A percentile compares a stretch with the other conserved stretches of the same genome.
These are phyloP conservation scores for Chlorops oryzae DNA, from an alignment of 1,140 invertebrate genomes.

Conservation along the genomic window DNA sequence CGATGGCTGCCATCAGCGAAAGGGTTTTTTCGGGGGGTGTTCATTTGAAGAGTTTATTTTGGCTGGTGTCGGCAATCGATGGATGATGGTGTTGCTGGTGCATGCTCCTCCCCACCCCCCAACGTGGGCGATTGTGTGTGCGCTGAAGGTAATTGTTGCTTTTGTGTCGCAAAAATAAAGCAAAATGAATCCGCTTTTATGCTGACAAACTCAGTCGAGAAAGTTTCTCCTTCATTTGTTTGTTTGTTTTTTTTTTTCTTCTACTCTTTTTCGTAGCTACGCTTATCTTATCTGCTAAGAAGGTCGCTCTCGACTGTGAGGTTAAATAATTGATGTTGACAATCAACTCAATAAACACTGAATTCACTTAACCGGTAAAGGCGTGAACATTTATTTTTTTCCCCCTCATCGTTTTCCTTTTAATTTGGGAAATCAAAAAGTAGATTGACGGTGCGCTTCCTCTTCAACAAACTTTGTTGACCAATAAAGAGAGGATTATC, in stretches of 20 bases:
- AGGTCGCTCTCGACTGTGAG: conserved; percentile 11
- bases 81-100: too few species aligned
- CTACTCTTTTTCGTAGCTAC: conserved; percentile 17
- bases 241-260: conserved; percentile 26
- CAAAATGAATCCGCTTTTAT: too few species aligned
- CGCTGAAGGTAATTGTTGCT: too few species aligned
- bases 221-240: conserved; percentile 45
- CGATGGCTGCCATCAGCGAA: conserved; percentile 25
- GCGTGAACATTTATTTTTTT: background rate
- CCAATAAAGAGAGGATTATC: too few species aligned
- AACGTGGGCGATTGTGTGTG: too few species aligned
- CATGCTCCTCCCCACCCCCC: too few species aligned
- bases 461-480: too few species aligned
- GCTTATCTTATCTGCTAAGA: background rate
- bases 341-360: conserved; percentile 38
- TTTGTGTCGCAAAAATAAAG: too few species aligned
- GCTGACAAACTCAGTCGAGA: conserved; percentile 45
- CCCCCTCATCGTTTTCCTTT: too few species aligned
- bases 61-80: too few species aligned
- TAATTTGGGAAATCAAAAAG: too few species aligned
- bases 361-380: conserved; percentile 5
- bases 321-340: conserved; percentile 46
- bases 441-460: too few species aligned
- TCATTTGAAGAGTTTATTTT: conserved; percentile 15
- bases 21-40: conserved; percentile 3